Evolutionary conservation across 2,888 invertebrate genomes (phyloP).

Genomic region (Andrena marginata): DNA sequence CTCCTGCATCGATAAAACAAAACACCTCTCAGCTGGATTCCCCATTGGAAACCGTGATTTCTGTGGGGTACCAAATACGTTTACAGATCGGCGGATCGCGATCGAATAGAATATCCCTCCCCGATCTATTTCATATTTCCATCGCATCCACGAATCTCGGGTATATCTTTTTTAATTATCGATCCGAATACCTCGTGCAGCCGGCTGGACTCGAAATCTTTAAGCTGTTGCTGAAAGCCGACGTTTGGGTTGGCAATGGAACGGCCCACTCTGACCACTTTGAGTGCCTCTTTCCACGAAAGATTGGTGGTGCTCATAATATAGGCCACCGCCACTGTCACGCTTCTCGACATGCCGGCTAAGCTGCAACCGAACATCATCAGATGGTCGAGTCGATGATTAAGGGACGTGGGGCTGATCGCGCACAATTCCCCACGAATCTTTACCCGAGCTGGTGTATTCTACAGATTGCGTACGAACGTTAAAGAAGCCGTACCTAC

Average conservation of each 20-base stretch:
- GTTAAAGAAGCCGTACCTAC: conserved; percentile 85
- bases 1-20: conserved; percentile 87
- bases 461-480: neutral
- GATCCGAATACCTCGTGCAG: conserved; percentile 89
- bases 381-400: conserved; percentile 3
- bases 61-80: neutral
- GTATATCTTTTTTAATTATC: neutral
- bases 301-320: conserved; percentile 97
- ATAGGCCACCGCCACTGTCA: conserved; percentile 98
- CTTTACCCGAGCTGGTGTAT: too few species aligned
- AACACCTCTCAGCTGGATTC: conserved; percentile 36
- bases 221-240: conserved; percentile 97
- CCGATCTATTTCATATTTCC: too few species aligned
- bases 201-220: conserved; percentile 94
- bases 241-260: conserved; percentile 98
- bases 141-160: too few species aligned
- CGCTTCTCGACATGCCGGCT: conserved; percentile 98
- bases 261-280: conserved; percentile 96
- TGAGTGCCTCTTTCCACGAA: conserved; percentile 96
- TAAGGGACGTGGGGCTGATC: neutral
- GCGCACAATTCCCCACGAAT: too few species aligned
- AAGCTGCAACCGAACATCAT: conserved; percentile 87
- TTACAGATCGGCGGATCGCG: too few species aligned
- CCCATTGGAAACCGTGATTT: neutral
- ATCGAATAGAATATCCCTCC: too few species aligned